Percentiles rank a stretch among this genome's conserved stretches.
These are phyloP conservation scores for mouse (Mus musculus) DNA, from an alignment of 2,113 vertebrate genomes.

Conservation along the genomic window DNA sequence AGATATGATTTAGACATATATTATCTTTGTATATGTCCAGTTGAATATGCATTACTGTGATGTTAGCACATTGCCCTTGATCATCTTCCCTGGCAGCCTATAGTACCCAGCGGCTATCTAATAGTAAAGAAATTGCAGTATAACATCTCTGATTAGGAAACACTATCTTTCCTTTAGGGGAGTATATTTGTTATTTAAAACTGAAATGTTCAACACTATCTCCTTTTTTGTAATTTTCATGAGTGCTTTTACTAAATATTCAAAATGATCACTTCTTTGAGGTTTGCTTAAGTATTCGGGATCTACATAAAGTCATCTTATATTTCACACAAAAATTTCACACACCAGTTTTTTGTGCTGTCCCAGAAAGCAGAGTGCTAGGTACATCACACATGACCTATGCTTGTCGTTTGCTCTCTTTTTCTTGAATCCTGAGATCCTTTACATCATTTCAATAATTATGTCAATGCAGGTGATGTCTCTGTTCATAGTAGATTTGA, in stretches of 20 bases:
- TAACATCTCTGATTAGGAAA: too few species aligned
- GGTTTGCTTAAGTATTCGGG: too few species aligned
- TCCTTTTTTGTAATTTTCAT: too few species aligned
- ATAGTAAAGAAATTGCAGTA: too few species aligned
- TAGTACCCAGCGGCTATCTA: background rate
- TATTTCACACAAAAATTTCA: too few species aligned
- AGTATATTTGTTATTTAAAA: too few species aligned
- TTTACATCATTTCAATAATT: constrained; percentile 17
- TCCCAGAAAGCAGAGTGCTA: background rate
- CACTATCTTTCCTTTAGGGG: too few species aligned
- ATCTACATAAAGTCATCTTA: too few species aligned
- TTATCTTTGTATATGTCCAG: background rate
- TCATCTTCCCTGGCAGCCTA: background rate
- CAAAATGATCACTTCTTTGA: too few species aligned
- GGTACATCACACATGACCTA: background rate
- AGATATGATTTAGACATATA: background rate
- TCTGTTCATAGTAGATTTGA: background rate
- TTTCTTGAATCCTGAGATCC: background rate
- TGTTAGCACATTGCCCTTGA: background rate
- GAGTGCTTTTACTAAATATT: too few species aligned
- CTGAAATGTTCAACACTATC: too few species aligned
- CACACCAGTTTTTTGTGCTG: background rate
- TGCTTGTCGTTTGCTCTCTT: background rate
- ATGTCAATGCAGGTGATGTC: background rate
- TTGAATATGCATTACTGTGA: background rate